Evolutionary conservation across 2,888 invertebrate species (phyloP), one percentile per base, ranked within the genome.

Genomic region (Hypomecis atomaria): DNA sequence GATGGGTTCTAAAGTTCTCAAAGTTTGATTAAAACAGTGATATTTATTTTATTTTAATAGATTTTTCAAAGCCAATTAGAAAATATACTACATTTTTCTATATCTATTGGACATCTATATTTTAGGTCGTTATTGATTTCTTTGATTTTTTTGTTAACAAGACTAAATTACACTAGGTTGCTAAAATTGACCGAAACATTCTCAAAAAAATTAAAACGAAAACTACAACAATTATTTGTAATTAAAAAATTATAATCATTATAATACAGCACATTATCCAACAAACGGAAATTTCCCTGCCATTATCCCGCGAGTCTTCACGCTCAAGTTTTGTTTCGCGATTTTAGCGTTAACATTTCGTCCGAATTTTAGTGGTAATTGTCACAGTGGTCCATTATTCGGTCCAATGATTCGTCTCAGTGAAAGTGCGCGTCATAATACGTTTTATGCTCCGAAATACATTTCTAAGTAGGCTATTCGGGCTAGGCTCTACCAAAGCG

Each of bases 331-430:
- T 67, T 63, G 68, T 72, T 65, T 62, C 59, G 65, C 71, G 50
- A 73, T 74, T 75, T 77, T 76, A 71, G 58, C 76, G 75, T 77
- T 76, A 71, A 58, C 76, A 76, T 81, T 76, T 77, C 64, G 71
- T 67, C 78, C 77, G 75, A 80, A 82, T 83, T 81, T 71, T 71
- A 76, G 73, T 73, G 78, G 80, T 83, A 85, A 80, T 44, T 85
- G 85, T 85, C 81, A 77, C 77, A 76, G 74, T 73, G 73, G 70
- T 71, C 72, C 63, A 79, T 81, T 81, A 79, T 78, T 67, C 75
- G 83, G 82, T 83, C 81, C 73, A 81, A 68, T 79, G 81, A 71
- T 54, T 74, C 65, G 72, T 52, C 66, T 59, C 59, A 82, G 83
- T 82, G 83, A 83, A 83, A 83, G 82, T 83, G 69, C 76, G 62